Evolutionary conservation across 1,140 invertebrate genomes (phyloP).

Genomic region (Trichogramma pretiosum): DNA sequence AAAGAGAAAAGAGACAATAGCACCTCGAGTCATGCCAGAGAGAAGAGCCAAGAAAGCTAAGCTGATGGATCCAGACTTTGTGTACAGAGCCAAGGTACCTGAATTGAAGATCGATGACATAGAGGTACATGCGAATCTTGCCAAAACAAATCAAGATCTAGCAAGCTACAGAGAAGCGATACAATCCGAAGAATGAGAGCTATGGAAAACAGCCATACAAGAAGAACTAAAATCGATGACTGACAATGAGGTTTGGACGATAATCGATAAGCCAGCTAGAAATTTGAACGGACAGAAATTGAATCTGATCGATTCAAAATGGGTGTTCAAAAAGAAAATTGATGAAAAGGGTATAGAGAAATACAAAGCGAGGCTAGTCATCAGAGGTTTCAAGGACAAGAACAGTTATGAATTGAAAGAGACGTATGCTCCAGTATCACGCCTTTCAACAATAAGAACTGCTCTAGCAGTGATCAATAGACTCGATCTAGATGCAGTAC

Average conservation of each 20-base stretch:
- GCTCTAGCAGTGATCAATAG: neutral
- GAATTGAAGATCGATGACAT: too few species aligned
- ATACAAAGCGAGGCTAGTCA: neutral
- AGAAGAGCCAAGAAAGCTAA: neutral
- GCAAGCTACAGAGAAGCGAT: conserved; percentile 6
- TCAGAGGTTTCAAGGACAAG: conserved; percentile 4
- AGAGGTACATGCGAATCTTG: neutral
- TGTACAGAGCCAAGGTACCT: neutral
- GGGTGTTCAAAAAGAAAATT: conserved; percentile 9
- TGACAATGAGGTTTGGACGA: conserved; percentile 12
- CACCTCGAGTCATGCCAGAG: too few species aligned
- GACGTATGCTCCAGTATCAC: neutral
- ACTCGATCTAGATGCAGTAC: neutral
- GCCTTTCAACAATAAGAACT: neutral
- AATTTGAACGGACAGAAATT: neutral
- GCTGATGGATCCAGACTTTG: too few species aligned
- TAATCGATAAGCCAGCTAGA: neutral
- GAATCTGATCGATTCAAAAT: conserved; percentile 4
- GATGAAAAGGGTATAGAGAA: neutral
- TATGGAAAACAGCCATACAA: conserved; percentile 6
- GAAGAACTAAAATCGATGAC: conserved; percentile 12
- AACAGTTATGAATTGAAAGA: neutral
- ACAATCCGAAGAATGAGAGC: neutral
- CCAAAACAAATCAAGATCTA: conserved; percentile 4
- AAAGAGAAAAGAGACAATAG: too few species aligned